Base-by-base conservation (phyloP, 1,140 invertebrate genomes). In the Melanaphis sacchari region DNA sequence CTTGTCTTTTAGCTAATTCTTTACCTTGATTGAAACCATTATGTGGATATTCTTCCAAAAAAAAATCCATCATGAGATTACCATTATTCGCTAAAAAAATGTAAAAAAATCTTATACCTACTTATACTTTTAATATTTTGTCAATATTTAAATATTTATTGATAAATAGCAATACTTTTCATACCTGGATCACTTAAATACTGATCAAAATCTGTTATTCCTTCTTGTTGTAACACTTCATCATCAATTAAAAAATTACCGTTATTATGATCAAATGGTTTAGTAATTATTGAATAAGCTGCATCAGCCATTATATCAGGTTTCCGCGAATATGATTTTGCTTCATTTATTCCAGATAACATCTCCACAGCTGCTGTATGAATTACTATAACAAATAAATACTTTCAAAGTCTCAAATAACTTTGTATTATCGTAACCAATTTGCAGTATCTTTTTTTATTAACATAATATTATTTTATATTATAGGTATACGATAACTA, bases 171-270 rank as follows among this genome's bases (percentile, higher is more conserved):
- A 26, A 31, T 54, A 54, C 54, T 26, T 54, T 92, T 93, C 36
- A 95, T 95, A 97, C 97, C 96, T 93, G 97, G 97, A 95, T 98
- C 96, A 94, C 97, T 97, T 3, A 98, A 97, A 95, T 99, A 99
- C 91, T 98, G 96, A 36, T 97, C 96, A 38, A 99, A 96, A 95
- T 99, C 97, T 1, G 96, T 97, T 11, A 99, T 95, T 1, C 98
- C 98, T 94, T 97, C 97, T 43, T 96, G 96, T 94, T 95, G 96
- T 0, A 99, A 95, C 9, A 99, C 96, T 52, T 98, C 97, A 95
- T 99, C 99, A 95, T 99, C 99, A 94, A 99, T 97, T 38, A 96
- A 97, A 95, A 99, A 99, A 94, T 99, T 97, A 18, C 99, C 99
- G 59, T 98, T 99, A 94, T 96, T 96, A 6, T 95, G 96, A 94